These are phyloP conservation scores for Ispidina lecontei DNA, from an alignment of 2,797 vertebrate genomes.

Conservation along the genomic window DNA sequence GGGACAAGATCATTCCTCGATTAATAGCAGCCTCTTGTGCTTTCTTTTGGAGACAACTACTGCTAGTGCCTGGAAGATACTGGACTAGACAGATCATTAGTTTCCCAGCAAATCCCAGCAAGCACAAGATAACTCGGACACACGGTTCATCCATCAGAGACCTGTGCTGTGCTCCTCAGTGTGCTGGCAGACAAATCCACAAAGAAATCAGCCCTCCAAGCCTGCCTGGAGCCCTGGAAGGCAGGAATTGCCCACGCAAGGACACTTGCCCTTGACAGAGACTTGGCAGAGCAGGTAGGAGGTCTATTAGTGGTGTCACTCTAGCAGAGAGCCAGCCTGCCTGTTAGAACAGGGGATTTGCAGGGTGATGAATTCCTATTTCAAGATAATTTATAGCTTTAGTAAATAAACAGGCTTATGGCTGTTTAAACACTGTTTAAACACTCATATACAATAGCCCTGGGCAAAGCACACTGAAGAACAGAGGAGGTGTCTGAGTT, in stretches of 20 bases:
- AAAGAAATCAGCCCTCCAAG: not conserved
- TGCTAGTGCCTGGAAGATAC: not conserved
- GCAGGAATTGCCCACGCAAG: not conserved
- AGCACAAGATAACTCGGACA: not conserved
- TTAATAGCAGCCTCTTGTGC: not conserved
- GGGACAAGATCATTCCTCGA: not conserved
- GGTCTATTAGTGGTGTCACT: not conserved
- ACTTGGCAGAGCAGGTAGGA: not conserved
- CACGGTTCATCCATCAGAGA: not conserved
- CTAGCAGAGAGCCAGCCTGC: not conserved
- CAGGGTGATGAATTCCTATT: not conserved
- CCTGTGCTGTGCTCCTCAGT: accelerated
- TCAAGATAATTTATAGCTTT: not conserved
- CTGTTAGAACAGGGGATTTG: not conserved
- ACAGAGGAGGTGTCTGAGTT: not conserved
- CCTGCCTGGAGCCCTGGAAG: not conserved
- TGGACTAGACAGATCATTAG: not conserved
- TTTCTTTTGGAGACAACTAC: not conserved
- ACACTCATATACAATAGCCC: not conserved
- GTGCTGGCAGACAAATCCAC: not conserved
- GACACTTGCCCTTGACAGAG: not conserved
- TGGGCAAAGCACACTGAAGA: not conserved
- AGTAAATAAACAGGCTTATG: not conserved
- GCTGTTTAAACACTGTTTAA: conserved; percentile 19
- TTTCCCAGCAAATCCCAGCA: not conserved